Base-by-base conservation (phyloP, 2,113 vertebrate species). In the Serilophus lunatus region DNA sequence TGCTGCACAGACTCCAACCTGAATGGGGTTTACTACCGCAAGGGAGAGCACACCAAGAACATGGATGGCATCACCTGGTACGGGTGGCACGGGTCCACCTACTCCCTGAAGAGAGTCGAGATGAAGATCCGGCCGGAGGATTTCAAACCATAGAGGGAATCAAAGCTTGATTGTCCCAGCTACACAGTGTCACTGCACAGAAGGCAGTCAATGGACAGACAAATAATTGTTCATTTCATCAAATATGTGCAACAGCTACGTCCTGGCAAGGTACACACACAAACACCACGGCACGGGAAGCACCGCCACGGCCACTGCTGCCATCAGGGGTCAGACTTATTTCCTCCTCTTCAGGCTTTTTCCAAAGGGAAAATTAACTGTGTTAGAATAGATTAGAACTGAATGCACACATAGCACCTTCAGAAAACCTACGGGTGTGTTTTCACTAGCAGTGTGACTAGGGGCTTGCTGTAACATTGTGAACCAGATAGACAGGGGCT, bases 1-100 rank as follows among this genome's bases (percentile, higher is more conserved):
- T 99, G 99, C 97, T 99, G 99, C 98, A 99, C 99, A 2, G 99
- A 99, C 86, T 99, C 99, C 86, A 99, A 99, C 69, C 97, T 99
- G 96, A 99, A 99, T 0, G 99, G 99, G 3, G 96, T 99, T 64
- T 99, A 98, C 96, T 98, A 99, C 93, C 99, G 99, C 93, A 97
- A 98, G 3, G 99, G 98, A 3, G 97, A 99, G 38, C 99, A 99
- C 97, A 98, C 86, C 75, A 98, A 98, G 88, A 98, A 97, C 96
- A 96, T 97, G 81, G 98, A 99, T 12, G 99, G 99, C 86, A 99
- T 99, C 97, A 99, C 98, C 95, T 99, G 99, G 99, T 99, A 99
- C 0, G 98, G 98, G 11, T 99, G 99, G 99, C 99, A 99, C 0
- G 99, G 99, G 4, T 98, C 99, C 18, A 98, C 97, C 96, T 99